Base-by-base conservation (phyloP, 2,113 vertebrate species). In the Panthera uncia region DNA sequence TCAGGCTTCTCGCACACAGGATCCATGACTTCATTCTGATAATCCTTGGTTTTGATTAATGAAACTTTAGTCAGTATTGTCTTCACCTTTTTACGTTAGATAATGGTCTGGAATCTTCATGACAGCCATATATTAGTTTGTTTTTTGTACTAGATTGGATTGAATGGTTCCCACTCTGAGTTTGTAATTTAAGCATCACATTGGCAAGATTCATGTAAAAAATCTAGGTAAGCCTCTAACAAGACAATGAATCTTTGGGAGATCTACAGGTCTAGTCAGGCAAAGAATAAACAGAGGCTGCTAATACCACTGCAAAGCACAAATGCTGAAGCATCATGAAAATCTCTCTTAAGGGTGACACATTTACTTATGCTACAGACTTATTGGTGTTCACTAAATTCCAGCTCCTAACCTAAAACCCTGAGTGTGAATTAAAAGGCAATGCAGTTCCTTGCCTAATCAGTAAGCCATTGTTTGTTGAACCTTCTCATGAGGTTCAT, bases 361-460 rank as follows among this genome's bases (percentile, higher is more conserved):
- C 7, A 31, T 74, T 65, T 90, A 81, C 89, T 96, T 96, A 82
- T 92, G 65, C 84, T 95, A 1, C 80, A 21, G 2, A 5, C 25
- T 97, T 92, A 89, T 71, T 93, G 85, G 55, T 91, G 27, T 83
- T 95, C 7, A 68, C 85, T 93, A 73, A 88, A 79, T 94, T 94
- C 36, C 16, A 95, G 73, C 38, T 92, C 71, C 52, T 68, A 96
- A 91, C 21, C 87, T 71, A 85, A 93, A 91, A 63, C 61, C 38
- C 33, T 10, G 18, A 79, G n/a, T 88, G 11, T 74, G 91, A 48
- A 82, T 91, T 96, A 71, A 82, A 52, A 97, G 91, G 45, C 38
- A 81, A 79, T 18, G 38, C 29, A 74, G 83, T 78, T 89, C 29
- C 36, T 97, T 83, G 87, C 29, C 38, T 91, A 85, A 81, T 65